phyloP scores from a whole-genome alignment of 1,140 invertebrate genomes.

The Telenomus remus region DNA sequence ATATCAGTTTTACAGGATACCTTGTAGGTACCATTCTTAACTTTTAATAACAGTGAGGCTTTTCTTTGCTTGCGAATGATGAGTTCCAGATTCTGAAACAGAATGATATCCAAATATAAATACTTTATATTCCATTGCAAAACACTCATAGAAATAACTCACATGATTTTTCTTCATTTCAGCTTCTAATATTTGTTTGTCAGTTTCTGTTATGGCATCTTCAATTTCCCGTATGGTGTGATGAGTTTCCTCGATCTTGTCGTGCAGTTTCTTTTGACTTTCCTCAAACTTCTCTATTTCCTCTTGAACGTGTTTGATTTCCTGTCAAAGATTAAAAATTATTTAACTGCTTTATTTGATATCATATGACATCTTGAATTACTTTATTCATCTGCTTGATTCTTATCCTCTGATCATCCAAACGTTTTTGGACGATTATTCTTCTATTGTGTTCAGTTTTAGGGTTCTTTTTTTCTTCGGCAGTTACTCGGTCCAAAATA shows the following conservation, averaged over 20 bases:
- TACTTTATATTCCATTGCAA: conserved; percentile 3
- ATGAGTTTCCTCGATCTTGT: conserved; percentile 61
- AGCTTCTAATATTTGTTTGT: conserved; percentile 72
- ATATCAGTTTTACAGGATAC: conserved; percentile 73
- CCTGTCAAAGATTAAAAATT: conserved; percentile 46
- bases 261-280: conserved; percentile 54
- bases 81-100: conserved; percentile 77
- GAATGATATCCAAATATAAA: conserved; percentile 15
- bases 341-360: conserved; percentile 8
- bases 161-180: conserved; percentile 71
- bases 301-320: conserved; percentile 63
- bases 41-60: conserved; percentile 75
- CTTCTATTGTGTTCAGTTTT: conserved; percentile 68
- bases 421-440: conserved; percentile 67
- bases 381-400: conserved; percentile 77
- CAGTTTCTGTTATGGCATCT: conserved; percentile 68
- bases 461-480: conserved; percentile 76
- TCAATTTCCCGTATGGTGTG: conserved; percentile 60
- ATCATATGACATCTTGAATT: conserved; percentile 15
- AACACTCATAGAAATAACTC: conserved; percentile 29
- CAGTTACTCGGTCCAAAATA: conserved; percentile 78
- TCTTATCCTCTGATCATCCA: conserved; percentile 78
- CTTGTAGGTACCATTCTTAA: conserved; percentile 74
- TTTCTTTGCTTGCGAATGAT: conserved; percentile 79
- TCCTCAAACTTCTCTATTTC: conserved; percentile 59